Base-by-base conservation (phyloP, 2,797 vertebrate species). In the Poecilia picta region DNA sequence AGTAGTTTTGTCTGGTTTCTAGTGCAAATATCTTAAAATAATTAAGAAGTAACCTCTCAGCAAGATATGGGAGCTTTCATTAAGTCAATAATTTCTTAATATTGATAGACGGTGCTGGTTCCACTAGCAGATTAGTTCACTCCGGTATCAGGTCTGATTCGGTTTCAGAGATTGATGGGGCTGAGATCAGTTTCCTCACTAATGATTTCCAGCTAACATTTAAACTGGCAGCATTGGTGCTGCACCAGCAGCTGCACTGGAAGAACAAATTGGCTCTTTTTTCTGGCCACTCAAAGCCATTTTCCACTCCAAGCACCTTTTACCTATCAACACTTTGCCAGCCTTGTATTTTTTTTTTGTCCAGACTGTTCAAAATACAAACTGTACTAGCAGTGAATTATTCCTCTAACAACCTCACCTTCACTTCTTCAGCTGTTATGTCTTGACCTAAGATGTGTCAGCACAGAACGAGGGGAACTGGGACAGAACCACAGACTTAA, bases 261-360 rank as follows among this genome's bases (percentile, higher is more conserved):
- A 45, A n/a, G 41, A 71, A 16, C 25, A 71, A 41, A 46, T 28
- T 28, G 28, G 25, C 68, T 71, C 25, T 16, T 45, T 45, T 71
- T 71, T 43, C 11, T 45, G 41, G 16, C 23, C 68, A 13, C 39
- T 70, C 39, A 43, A 25, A 70, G 5, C 10, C 39, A 5, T 70
- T 70, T 70, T 70, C 66, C 66, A 45, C 41, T 45, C 68, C 41
- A 71, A 71, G 68, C 68, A 28, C 41, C 41, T 71, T 71, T 16
- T 28, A 16, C 68, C 68, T 13, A 43, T 70, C 2, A 70, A n/a
- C 20, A 5, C 20, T 71, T 45, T 45, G 68, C 41, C 25, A 23
- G 6, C 41, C 13, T 15, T 45, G 68, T 3, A 43, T 15, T 70
- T 70, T 15, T 70, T 70, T 49, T 43, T n/a, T 59, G 64, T 41